Evolutionary conservation across 1,140 invertebrate genomes (phyloP).

Genomic region (Drosophila sp.): DNA sequence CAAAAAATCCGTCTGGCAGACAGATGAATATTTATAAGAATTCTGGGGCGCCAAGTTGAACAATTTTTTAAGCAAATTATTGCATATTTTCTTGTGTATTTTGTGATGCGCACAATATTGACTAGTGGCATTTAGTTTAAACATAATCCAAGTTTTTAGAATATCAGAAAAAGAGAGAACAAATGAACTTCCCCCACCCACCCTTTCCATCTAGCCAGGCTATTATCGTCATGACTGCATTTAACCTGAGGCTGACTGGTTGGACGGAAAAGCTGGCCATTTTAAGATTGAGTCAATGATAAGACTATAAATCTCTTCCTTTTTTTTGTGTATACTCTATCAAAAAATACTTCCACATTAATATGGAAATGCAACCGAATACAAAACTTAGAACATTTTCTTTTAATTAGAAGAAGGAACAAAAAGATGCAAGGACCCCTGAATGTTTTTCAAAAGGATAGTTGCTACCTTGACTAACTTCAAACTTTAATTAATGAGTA

Average conservation of each 20-base stretch:
- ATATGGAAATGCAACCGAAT: neutral
- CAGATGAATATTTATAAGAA: constrained; percentile 22
- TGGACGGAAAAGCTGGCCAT: constrained; percentile 36
- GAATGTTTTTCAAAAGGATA: no score
- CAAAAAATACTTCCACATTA: neutral
- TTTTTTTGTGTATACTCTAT: constrained; percentile 29
- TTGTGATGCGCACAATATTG: neutral
- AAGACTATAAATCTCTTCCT: constrained; percentile 54
- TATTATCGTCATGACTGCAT: neutral
- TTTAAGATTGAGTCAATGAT: constrained; percentile 67
- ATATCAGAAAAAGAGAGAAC: neutral
- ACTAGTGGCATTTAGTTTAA: neutral
- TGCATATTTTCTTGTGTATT: constrained; percentile 2
- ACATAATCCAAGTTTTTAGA: neutral
- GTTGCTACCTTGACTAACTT: no score
- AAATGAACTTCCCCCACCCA: no score
- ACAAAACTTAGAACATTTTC: neutral
- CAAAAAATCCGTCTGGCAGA: constrained; percentile 6
- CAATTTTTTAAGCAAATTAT: constrained; percentile 14
- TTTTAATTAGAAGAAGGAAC: no score
- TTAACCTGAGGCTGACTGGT: constrained; percentile 7
- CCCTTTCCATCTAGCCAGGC: neutral
- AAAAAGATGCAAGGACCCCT: no score
- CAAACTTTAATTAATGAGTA: neutral
- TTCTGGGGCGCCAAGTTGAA: constrained; percentile 11